These are phyloP conservation scores for Neopipo cinnamomea DNA, from an alignment of 2,113 vertebrate species.

Conservation along the genomic window DNA sequence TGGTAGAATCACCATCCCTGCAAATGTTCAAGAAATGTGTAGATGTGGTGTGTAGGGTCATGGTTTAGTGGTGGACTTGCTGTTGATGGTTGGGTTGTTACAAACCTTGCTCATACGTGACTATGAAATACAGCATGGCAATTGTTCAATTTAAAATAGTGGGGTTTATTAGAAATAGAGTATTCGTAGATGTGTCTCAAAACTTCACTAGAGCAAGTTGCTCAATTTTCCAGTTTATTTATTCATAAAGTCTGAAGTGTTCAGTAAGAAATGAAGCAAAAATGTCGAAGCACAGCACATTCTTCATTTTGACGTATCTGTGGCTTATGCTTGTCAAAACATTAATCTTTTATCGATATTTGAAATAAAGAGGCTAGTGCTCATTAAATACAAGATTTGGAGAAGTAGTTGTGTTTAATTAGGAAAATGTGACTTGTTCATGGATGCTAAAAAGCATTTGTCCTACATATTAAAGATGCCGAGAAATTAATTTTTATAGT, in stretches of 20 bases:
- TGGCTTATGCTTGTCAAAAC: background rate
- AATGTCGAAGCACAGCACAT: background rate
- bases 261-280: constrained; percentile 1
- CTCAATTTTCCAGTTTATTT: background rate
- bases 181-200: background rate
- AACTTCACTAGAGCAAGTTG: background rate
- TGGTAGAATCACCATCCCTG: background rate
- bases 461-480: background rate
- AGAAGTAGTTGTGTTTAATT: background rate
- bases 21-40: background rate
- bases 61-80: background rate
- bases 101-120: background rate
- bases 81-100: background rate
- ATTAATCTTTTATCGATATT: background rate
- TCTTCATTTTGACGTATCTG: background rate
- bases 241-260: background rate
- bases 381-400: constrained; percentile 7
- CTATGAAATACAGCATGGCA: background rate
- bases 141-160: background rate
- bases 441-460: background rate
- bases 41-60: background rate
- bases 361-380: background rate
- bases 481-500: background rate
- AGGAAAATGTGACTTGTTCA: constrained; percentile 19
- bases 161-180: background rate